Percentiles rank a stretch among this genome's conserved stretches.
Conservation (phyloP, 2,888 invertebrate species). For the Drosophila nr. medialis region DNA sequence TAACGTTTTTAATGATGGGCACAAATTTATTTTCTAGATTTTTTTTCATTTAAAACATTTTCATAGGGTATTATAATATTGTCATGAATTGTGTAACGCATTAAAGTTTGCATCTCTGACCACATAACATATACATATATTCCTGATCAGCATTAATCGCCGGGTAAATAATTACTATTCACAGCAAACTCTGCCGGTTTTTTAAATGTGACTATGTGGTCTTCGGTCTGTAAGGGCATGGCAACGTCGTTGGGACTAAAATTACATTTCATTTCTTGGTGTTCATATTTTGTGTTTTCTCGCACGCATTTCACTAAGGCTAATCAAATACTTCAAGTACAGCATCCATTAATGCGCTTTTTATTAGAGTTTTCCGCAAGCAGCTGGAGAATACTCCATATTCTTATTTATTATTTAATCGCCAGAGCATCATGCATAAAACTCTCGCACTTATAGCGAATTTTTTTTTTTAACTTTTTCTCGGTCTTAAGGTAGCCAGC, state of each 20-base stretch:
- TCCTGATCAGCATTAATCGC: not conserved
- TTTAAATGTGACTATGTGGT: not conserved
- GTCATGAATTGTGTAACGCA: not conserved
- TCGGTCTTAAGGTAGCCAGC: slow-evolving; percentile 29
- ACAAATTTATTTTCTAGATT: slow-evolving; percentile 35
- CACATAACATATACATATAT: not conserved
- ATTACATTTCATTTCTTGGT: not conserved
- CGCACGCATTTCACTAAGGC: slow-evolving; percentile 14
- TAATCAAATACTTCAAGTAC: slow-evolving; percentile 28
- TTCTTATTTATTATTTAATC: slow-evolving; percentile 60
- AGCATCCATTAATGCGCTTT: slow-evolving; percentile 56
- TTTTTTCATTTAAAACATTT: slow-evolving; percentile 10
- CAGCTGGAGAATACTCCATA: slow-evolving; percentile 40
- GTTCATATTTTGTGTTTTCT: slow-evolving; percentile 5
- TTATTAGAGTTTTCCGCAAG: slow-evolving; percentile 62
- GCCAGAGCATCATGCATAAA: slow-evolving; percentile 59
- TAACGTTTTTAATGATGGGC: slow-evolving; percentile 82
- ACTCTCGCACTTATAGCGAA: slow-evolving; percentile 59
- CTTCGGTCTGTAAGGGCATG: not conserved
- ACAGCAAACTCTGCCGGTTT: not conserved
- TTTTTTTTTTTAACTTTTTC: slow-evolving; percentile 48
- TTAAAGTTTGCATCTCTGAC: not conserved
- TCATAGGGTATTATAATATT: not conserved
- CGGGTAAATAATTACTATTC: not conserved
- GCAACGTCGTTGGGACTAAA: not conserved